phyloP scores from a whole-genome alignment of 1,140 invertebrate species.

The Drosophila melanica region DNA sequence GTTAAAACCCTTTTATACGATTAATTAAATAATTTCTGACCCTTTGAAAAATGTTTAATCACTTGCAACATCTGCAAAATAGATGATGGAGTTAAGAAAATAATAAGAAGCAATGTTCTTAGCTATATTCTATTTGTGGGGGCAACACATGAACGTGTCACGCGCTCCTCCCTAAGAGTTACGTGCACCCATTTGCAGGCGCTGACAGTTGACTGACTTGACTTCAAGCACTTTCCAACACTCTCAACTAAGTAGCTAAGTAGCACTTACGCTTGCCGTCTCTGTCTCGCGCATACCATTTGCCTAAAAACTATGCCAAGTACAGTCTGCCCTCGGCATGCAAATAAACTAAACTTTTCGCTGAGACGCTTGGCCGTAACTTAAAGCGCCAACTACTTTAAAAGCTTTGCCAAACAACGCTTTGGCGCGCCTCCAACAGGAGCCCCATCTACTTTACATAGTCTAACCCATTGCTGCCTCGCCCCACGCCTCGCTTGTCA shows the following conservation, averaged over 20 bases:
- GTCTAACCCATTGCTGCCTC: slow-evolving; percentile 5
- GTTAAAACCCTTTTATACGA: too few relatives aligned
- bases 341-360: slow-evolving; percentile 15
- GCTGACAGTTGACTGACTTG: slow-evolving; percentile 35
- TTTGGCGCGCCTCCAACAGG: not conserved
- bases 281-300: not conserved
- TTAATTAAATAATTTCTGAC: not conserved
- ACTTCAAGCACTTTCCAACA: slow-evolving; percentile 31
- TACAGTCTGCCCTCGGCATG: slow-evolving; percentile 14
- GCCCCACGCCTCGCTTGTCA: not conserved
- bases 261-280: not conserved
- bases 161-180: too few relatives aligned
- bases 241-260: slow-evolving; percentile 19
- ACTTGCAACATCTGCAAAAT: too few relatives aligned
- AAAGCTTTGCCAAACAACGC: slow-evolving; percentile 4
- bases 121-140: too few relatives aligned
- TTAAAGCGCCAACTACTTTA: slow-evolving; percentile 23
- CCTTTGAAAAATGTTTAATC: too few relatives aligned
- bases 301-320: slow-evolving; percentile 7
- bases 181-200: slow-evolving; percentile 1
- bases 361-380: slow-evolving; percentile 5
- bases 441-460: not conserved
- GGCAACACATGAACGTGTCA: too few relatives aligned
- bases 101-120: too few relatives aligned
- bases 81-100: too few relatives aligned